Conservation (phyloP, 2,113 vertebrate species). For the Lathamus discolor region DNA sequence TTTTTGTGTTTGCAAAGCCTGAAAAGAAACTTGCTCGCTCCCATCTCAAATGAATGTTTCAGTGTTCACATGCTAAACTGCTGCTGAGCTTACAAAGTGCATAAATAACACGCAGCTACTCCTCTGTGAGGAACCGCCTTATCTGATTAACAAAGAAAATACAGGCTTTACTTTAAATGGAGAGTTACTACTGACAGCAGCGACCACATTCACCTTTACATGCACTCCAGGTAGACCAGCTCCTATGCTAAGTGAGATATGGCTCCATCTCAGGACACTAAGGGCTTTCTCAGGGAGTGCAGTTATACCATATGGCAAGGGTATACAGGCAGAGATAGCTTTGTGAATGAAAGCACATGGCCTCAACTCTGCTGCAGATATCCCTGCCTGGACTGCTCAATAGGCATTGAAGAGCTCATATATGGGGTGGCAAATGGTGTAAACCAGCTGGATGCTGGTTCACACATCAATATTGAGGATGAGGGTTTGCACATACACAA, state of each 20-base stretch:
- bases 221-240: neutral
- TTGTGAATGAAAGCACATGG: neutral
- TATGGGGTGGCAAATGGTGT: neutral
- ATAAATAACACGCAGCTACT: neutral
- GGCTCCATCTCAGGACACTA: neutral
- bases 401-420: neutral
- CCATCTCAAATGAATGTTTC: neutral
- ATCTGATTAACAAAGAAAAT: neutral
- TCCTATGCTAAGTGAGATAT: neutral
- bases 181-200: neutral
- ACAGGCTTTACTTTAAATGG: neutral
- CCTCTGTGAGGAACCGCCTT: neutral
- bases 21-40: constrained; percentile 3
- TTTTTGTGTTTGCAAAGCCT: constrained; percentile 1
- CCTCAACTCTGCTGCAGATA: neutral
- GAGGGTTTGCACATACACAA: neutral
- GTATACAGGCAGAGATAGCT: neutral
- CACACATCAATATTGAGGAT: neutral
- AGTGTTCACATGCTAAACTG: constrained; percentile 1
- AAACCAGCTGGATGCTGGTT: neutral
- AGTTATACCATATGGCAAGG: neutral
- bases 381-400: neutral
- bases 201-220: neutral
- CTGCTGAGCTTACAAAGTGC: constrained; percentile 37
- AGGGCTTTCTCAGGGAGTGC: neutral